phyloP scores from a whole-genome alignment of 30 jellyfish, hydroid and myxozoan genomes.

The Aurelia sp. region DNA sequence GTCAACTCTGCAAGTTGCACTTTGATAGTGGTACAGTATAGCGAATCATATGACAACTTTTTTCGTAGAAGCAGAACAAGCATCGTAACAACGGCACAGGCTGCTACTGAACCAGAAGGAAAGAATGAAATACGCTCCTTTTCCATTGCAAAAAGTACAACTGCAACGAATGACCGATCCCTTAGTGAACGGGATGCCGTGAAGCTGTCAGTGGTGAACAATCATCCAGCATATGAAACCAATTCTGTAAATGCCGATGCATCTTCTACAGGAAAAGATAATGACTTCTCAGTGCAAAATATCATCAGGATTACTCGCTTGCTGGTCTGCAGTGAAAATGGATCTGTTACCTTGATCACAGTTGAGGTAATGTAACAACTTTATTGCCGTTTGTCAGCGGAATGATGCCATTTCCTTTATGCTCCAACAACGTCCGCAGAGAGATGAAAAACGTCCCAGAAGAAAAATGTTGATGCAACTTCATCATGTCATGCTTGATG shows the following conservation, averaged over 20 bases:
- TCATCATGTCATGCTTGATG: too few relatives aligned
- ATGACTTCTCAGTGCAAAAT: constrained; percentile 1
- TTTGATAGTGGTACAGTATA: too few relatives aligned
- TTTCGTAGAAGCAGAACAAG: constrained; percentile 13
- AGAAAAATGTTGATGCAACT: too few relatives aligned
- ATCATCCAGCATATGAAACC: neutral
- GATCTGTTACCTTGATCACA: constrained; percentile 54
- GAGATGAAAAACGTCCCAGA: too few relatives aligned
- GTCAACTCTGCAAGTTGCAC: too few relatives aligned
- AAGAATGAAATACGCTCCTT: neutral
- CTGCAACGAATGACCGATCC: constrained; percentile 10
- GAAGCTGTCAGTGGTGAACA: neutral
- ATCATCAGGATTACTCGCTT: constrained; percentile 15
- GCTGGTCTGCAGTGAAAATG: constrained; percentile 70
- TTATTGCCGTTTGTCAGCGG: too few relatives aligned
- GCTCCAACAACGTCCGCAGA: neutral
- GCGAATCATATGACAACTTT: neutral
- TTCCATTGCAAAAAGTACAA: constrained; percentile 16
- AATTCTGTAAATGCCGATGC: neutral
- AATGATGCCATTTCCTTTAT: neutral
- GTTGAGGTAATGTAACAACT: constrained; percentile 17
- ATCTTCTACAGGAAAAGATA: neutral
- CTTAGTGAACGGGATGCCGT: constrained; percentile 4
- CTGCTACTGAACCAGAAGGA: neutral
- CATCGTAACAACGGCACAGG: neutral